Conservation (phyloP, 2,797 vertebrate genomes). For the Bradypodion ventrale region DNA sequence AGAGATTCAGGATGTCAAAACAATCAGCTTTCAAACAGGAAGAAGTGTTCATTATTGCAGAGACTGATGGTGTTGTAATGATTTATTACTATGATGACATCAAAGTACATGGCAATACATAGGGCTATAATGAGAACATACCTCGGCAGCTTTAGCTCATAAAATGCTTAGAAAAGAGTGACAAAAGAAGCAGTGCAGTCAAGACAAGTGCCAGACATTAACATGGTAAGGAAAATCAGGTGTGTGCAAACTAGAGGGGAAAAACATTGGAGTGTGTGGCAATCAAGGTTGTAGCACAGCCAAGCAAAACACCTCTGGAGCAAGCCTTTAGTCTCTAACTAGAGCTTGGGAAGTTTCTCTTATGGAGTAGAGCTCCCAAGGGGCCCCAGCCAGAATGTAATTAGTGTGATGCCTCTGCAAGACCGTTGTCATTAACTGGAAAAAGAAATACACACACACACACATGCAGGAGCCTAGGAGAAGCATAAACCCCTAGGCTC, state of each 20-base stretch:
- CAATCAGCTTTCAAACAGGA: constrained; percentile 27
- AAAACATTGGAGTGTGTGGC: not conserved
- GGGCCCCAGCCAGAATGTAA: too few relatives aligned
- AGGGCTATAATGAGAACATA: constrained; percentile 35
- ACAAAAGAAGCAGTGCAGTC: not conserved
- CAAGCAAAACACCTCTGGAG: not conserved
- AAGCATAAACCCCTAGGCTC: too few relatives aligned
- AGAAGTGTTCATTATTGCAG: constrained; percentile 19
- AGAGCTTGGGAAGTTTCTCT: too few relatives aligned
- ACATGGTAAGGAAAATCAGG: not conserved
- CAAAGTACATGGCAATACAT: constrained; percentile 35
- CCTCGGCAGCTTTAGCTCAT: constrained; percentile 15
- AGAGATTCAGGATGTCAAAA: constrained; percentile 6
- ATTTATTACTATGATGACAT: constrained; percentile 39
- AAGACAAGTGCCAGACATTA: constrained; percentile 7
- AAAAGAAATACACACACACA: too few relatives aligned
- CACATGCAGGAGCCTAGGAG: too few relatives aligned
- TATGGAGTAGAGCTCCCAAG: too few relatives aligned
- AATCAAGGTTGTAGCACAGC: not conserved
- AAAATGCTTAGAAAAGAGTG: constrained; percentile 21
- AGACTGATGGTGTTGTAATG: constrained; percentile 26
- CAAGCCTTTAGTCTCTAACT: not conserved
- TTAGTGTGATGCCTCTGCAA: too few relatives aligned
- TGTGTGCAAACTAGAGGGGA: not conserved
- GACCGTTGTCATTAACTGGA: not conserved